Base-by-base conservation (phyloP, 2,113 vertebrate genomes). In the Phaethornis superciliosus region DNA sequence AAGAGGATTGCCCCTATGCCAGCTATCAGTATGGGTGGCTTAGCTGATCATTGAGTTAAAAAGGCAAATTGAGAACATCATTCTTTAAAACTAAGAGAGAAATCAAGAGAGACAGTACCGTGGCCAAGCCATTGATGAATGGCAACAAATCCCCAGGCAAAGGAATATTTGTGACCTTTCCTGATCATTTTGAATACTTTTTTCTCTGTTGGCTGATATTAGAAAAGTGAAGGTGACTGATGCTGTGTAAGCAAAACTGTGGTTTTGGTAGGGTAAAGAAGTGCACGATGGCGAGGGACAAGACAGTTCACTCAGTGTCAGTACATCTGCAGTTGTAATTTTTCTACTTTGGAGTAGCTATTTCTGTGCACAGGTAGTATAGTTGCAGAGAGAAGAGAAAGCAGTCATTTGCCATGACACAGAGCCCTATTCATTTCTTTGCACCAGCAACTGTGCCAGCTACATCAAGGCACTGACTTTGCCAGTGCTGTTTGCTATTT, bases 301-400 rank as follows among this genome's bases (percentile, higher is more conserved):
- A 60, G 27, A 12, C 30, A 51, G 5, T n/a, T 93, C 65, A 58
- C 46, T n/a, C 70, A 49, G 23, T 24, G 16, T 27, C 21, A 64
- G 65, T 71, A 23, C 63, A 80, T 21, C 33, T 2, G 0, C 68
- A 62, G n/a, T 1, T 58, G 46, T 6, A 0, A 0, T 69, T 80
- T 81, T 62, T 69, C 40, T 80, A 71, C 52, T 59, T 51, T 8
- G 28, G 42, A 91, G 60, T 7, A 67, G 33, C 64, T 70, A 3
- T 54, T 77, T 33, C 28, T 32, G 56, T 21, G 20, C 72, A 33
- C 52, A 80, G 60, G 64, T 70, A 74, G 21, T 10, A 27, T 8
- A 59, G n/a, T 3, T 83, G 32, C 37, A 85, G 59, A 59, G 28
- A 64, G 44, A 47, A 49, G 15, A 89, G 49, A 32, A 81, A 55